Base-by-base conservation (phyloP, 2,113 vertebrate genomes). In the Toxotes jaculatrix region DNA sequence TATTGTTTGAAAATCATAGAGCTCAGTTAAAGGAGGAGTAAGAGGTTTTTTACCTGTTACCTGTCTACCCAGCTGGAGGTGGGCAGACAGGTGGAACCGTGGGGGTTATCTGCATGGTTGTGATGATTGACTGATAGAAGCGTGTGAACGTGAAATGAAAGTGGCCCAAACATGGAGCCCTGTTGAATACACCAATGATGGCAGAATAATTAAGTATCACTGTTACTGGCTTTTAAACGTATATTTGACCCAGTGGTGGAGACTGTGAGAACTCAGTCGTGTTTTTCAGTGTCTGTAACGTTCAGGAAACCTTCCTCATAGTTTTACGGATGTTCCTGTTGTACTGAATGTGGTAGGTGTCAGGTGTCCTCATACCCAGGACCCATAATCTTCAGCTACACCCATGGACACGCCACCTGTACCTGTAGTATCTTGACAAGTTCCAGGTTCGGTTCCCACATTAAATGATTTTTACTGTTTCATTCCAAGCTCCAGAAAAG, bases 401-500 rank as follows among this genome's bases (percentile, higher is more conserved):
- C 16, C 74, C 53, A 11, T 23, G 31, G 10, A 2, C 4, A 45
- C 5, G 9, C 1, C 0, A 21, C 21, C 36, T 6, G 0, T 10
- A 64, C 27, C 49, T 73, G 21, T 43, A 40, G 27, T 11, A 8
- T 43, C 21, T 21, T 0, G 0, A 16, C 8, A 72, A 64, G 31
- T 27, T 21, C 11, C 0, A 62, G 23, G 45, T 79, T 34, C 1
- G 7, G n/a, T 3, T 7, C 0, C 3, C 8, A 40, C 17, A 72
- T 9, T 1, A 49, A 69, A n/a, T 73, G 4, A 67, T 0, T 12
- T 31, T 16, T 42, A 1, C 31, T 56, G 34, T 73, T 84, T 0
- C 1, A 19, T 71, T 31, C 64, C 56, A 55, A 64, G 72, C 68
- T 81, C 8, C 11, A 38, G 21, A 59, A 74, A 79, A 56, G 19